These are phyloP conservation scores for Acleris cristana DNA, from an alignment of 2,888 invertebrate genomes.

Conservation along the genomic window DNA sequence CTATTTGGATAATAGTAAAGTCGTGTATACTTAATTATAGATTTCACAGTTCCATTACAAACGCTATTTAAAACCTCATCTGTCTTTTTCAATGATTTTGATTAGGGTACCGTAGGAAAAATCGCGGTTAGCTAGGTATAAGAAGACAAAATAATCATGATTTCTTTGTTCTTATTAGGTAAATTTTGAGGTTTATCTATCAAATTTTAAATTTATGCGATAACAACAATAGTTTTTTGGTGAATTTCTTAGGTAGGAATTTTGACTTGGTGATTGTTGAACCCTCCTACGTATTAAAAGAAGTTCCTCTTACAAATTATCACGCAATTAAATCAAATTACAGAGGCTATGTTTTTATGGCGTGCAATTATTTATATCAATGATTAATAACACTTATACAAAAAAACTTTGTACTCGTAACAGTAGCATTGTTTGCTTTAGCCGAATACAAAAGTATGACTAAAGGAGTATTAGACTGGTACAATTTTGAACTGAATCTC, in stretches of 20 bases:
- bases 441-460: background rate
- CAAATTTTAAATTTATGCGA: too few relatives aligned
- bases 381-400: background rate
- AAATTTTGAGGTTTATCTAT: too few relatives aligned
- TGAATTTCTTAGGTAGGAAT: too few relatives aligned
- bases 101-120: constrained; percentile 31
- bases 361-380: background rate
- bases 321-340: background rate
- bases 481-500: background rate
- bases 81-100: constrained; percentile 24
- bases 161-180: too few relatives aligned
- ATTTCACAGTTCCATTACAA: constrained; percentile 48
- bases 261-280: too few relatives aligned
- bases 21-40: constrained; percentile 63
- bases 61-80: constrained; percentile 23
- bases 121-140: background rate
- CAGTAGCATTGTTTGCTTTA: background rate
- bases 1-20: constrained; percentile 53
- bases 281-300: too few relatives aligned
- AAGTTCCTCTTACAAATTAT: too few relatives aligned
- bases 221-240: too few relatives aligned
- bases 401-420: background rate
- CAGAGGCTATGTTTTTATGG: too few relatives aligned
- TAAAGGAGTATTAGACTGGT: background rate
- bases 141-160: too few relatives aligned